Evolutionary conservation across 1,140 invertebrate genomes (phyloP).

Genomic region (Diachasma alloeum): DNA sequence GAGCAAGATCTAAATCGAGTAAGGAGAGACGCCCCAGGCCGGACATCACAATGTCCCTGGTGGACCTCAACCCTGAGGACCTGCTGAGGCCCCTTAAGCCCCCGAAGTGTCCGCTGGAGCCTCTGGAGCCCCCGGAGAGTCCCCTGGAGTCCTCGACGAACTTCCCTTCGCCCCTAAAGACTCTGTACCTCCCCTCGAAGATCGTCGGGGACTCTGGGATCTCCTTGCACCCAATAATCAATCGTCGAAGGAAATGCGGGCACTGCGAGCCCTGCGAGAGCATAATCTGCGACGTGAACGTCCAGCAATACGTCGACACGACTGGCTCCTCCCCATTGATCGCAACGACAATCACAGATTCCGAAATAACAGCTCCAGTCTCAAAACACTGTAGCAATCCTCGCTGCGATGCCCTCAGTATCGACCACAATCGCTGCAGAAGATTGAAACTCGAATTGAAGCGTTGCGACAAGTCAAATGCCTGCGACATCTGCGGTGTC

Average conservation of each 20-base stretch:
- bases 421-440: constrained; percentile 58
- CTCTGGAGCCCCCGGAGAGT: not conserved
- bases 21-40: constrained; percentile 14
- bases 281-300: constrained; percentile 50
- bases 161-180: not conserved
- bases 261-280: constrained; percentile 56
- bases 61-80: constrained; percentile 23
- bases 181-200: not conserved
- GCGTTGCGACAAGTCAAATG: constrained; percentile 41
- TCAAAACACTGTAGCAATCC: constrained; percentile 50
- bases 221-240: not conserved
- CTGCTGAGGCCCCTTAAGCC: not conserved
- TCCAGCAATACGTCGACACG: constrained; percentile 52
- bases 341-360: constrained; percentile 47
- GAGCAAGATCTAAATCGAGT: not conserved
- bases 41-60: constrained; percentile 31
- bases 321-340: constrained; percentile 47
- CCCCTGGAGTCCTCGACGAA: constrained; percentile 2
- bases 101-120: not conserved
- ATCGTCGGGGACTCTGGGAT: not conserved
- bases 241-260: constrained; percentile 46
- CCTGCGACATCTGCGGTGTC: constrained; percentile 55
- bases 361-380: constrained; percentile 53
- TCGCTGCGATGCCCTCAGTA: constrained; percentile 55
- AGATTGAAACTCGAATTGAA: constrained; percentile 46